Base-by-base conservation (phyloP, 1,140 invertebrate species). In the Drosophila ohnishii region DNA sequence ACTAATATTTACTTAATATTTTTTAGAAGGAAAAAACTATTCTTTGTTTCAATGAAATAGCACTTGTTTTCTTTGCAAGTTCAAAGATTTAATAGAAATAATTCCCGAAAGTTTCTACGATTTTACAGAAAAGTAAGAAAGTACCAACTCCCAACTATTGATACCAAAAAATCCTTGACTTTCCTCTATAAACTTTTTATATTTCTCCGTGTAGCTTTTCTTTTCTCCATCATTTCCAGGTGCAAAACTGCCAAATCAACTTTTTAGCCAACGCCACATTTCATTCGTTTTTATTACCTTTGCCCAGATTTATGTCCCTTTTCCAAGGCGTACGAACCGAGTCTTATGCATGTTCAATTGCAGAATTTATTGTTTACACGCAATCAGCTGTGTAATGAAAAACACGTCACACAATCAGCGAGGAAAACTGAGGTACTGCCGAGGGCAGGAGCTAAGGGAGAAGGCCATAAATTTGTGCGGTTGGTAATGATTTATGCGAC, bases 381-480 rank as follows among this genome's bases (percentile, higher is more conserved):
- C 84, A 88, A 88, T 88, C 84, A 88, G 73, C 76, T 73, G 67
- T 64, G 69, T 88, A 87, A 88, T 87, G 74, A 75, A 85, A 80
- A 80, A 58, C 64, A 78, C 58, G 56, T 63, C 65, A 63, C 59
- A 67, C 69, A 84, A 80, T 80, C 81, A 80, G 75, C 64, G 61
- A 9, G 47, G 51, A 37, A 22, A 25, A 11, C 22, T 25, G 19
- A 45, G 22, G 22, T n/a, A n/a, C 22, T 9, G n/a, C 35, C 55
- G 39, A n/a, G 47, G 14, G 22, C 25, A 65, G 35, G n/a, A 32
- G 25, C 14, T 50, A 3, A 48, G 53, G 59, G 25, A 58, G 55
- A 58, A 28, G 60, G 74, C 73, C 65, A 88, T 88, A 88, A 88
- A 88, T 88, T 87, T 70, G 55, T 53, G 67, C 34, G 60, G 40